phyloP scores from a whole-genome alignment of 2,113 vertebrate species.

The Gobio gobio region DNA sequence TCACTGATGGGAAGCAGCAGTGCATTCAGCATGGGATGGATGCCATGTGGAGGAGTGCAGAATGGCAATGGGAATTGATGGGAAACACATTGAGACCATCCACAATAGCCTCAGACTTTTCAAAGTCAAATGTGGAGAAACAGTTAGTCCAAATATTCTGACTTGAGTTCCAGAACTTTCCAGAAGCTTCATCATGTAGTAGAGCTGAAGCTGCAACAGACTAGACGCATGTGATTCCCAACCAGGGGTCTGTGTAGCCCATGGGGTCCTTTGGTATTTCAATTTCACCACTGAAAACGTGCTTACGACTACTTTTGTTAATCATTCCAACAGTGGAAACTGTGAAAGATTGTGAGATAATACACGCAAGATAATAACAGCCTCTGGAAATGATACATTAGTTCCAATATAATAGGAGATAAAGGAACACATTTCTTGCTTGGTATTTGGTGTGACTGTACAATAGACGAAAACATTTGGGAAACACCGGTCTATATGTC shows the following conservation, averaged over 20 bases:
- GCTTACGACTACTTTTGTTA: neutral
- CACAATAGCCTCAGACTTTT: neutral
- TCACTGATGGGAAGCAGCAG: slow-evolving; percentile 30
- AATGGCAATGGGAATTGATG: neutral
- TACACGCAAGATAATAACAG: neutral
- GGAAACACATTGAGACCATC: neutral
- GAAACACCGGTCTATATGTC: neutral
- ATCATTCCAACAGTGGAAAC: neutral
- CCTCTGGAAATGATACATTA: too few species aligned
- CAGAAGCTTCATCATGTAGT: neutral
- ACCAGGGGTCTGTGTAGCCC: neutral
- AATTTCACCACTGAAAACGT: neutral
- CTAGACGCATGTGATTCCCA: neutral
- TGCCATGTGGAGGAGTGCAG: neutral
- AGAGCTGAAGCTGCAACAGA: neutral
- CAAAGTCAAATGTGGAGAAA: neutral
- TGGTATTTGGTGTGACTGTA: neutral
- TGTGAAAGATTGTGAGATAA: neutral
- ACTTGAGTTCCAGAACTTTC: slow-evolving; percentile 19
- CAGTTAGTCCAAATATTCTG: neutral
- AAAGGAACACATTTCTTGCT: neutral
- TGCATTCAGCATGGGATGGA: neutral
- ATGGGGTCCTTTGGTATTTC: neutral
- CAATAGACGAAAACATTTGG: neutral
- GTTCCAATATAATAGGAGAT: neutral